Conservation (phyloP, 2,888 invertebrate species). For the Meghimatium bilineatum region DNA sequence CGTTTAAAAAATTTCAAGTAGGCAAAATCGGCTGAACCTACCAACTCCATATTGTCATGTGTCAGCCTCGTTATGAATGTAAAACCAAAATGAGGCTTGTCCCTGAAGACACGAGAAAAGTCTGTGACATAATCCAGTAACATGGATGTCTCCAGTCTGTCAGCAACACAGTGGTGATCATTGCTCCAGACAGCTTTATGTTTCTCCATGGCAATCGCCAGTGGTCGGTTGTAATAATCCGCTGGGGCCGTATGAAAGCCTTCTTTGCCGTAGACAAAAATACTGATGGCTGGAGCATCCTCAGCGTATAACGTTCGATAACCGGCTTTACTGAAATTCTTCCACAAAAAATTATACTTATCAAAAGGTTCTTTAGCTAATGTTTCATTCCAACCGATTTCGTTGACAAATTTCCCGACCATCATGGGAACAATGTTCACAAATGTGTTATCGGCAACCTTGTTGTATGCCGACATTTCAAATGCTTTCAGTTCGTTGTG, state of each 20-base stretch:
- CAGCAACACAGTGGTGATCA: slow-evolving; percentile 82
- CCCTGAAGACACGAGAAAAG: slow-evolving; percentile 81
- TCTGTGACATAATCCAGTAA: slow-evolving; percentile 81
- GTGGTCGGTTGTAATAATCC: slow-evolving; percentile 89
- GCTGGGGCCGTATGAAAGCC: slow-evolving; percentile 87
- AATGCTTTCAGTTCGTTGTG: slow-evolving; percentile 83
- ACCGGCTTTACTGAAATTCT: slow-evolving; percentile 84
- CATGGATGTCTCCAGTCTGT: slow-evolving; percentile 84
- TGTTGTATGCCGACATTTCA: slow-evolving; percentile 92
- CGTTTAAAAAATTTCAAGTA: slow-evolving; percentile 81
- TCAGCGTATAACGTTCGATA: slow-evolving; percentile 89
- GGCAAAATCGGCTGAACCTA: slow-evolving; percentile 84
- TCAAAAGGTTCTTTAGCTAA: slow-evolving; percentile 59
- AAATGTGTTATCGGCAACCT: slow-evolving; percentile 95
- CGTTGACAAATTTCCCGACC: slow-evolving; percentile 68
- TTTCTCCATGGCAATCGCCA: slow-evolving; percentile 81
- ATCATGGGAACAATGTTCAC: slow-evolving; percentile 91
- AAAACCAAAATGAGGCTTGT: slow-evolving; percentile 86
- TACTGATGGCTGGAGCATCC: slow-evolving; percentile 87
- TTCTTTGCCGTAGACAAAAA: slow-evolving; percentile 87
- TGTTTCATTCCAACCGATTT: slow-evolving; percentile 58
- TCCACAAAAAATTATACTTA: slow-evolving; percentile 87
- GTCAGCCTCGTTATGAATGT: slow-evolving; percentile 90
- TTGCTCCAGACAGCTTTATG: slow-evolving; percentile 66
- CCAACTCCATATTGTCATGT: slow-evolving; percentile 90